A percentile compares a stretch with the other conserved stretches of the same genome.
Conservation (phyloP, 2,888 invertebrate genomes). For the Blera fallax region DNA sequence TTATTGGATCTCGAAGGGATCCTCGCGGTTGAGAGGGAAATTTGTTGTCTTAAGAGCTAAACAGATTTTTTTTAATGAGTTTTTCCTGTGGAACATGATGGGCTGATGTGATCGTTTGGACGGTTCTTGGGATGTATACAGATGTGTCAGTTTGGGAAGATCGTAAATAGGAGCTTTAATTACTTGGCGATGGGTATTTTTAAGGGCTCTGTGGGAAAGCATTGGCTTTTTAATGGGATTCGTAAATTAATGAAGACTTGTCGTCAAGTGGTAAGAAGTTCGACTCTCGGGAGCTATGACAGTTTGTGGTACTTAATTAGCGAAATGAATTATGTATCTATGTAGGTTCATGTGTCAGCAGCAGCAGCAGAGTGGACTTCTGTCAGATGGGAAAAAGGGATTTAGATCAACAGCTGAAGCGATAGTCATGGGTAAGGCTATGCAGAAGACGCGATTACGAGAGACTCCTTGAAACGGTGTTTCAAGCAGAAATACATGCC, state of each 20-base stretch:
- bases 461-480: too few relatives aligned
- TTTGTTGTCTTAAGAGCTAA: slow-evolving; percentile 9
- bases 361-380: too few relatives aligned
- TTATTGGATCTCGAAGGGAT: slow-evolving; percentile 13
- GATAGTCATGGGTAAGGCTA: too few relatives aligned
- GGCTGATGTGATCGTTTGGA: not conserved
- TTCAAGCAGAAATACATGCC: too few relatives aligned
- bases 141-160: slow-evolving; percentile 21
- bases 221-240: slow-evolving; percentile 5
- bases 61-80: not conserved
- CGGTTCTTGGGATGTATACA: not conserved
- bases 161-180: slow-evolving; percentile 36
- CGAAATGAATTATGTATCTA: not conserved
- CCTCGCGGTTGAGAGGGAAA: not conserved
- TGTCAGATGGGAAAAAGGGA: too few relatives aligned
- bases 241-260: not conserved
- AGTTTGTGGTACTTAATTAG: not conserved
- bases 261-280: not conserved
- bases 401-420: too few relatives aligned
- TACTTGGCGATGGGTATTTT: not conserved
- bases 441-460: too few relatives aligned
- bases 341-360: too few relatives aligned
- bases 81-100: not conserved
- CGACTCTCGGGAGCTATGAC: not conserved
- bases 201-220: not conserved